A percentile compares a stretch with the other conserved stretches of the same genome.
Conservation (phyloP, 2,888 invertebrate genomes). For the Nomada goodeniana region DNA sequence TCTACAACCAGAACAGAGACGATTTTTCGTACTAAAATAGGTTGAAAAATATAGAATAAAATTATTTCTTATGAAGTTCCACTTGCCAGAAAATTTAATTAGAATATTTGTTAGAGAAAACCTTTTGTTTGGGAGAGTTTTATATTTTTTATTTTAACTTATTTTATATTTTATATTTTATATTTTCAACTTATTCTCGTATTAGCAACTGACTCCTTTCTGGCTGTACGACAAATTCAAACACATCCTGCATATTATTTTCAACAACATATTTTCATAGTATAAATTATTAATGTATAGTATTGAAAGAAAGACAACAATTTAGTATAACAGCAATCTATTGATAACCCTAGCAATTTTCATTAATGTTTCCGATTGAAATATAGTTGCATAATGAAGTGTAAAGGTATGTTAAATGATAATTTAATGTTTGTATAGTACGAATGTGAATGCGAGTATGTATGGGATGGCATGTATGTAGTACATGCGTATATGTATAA, state of each 20-base stretch:
- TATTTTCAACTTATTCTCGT: too few species aligned
- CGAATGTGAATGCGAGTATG: constrained; percentile 39
- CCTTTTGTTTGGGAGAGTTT: too few species aligned
- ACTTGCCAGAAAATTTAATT: too few species aligned
- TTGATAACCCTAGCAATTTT: constrained; percentile 29
- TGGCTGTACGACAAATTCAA: too few species aligned
- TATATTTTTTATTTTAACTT: too few species aligned
- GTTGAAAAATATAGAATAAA: constrained; percentile 1
- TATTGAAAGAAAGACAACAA: not conserved
- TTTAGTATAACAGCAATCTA: too few species aligned
- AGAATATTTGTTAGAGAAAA: too few species aligned
- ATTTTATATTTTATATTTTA: too few species aligned
- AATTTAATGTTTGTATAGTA: constrained; percentile 53
- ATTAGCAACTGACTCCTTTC: too few species aligned
- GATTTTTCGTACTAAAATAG: not conserved
- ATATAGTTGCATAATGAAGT: not conserved
- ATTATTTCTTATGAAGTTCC: too few species aligned
- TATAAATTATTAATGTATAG: not conserved
- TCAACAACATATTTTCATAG: not conserved
- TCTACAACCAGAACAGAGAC: too few species aligned
- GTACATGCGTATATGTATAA: constrained; percentile 44
- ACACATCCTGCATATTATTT: too few species aligned
- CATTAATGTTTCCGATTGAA: constrained; percentile 18
- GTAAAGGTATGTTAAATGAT: constrained; percentile 44
- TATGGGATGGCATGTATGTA: constrained; percentile 17